phyloP scores from a whole-genome alignment of 2,888 invertebrate species.

The Mythimna ferrago region DNA sequence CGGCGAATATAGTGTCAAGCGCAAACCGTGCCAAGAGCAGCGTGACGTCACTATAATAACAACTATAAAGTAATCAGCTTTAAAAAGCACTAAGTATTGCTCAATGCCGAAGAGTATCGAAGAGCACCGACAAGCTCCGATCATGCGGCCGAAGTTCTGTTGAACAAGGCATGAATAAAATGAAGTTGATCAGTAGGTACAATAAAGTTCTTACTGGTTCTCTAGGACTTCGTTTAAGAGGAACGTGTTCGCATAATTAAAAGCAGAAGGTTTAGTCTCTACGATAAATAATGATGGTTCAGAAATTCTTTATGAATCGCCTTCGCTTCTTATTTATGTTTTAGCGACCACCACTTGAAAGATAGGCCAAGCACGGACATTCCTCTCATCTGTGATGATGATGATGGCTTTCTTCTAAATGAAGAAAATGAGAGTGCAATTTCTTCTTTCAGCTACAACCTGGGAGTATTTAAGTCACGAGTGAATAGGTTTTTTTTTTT shows the following conservation, averaged over 20 bases:
- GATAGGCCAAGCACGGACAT: too few relatives aligned
- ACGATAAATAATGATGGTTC: neutral
- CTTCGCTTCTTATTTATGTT: too few relatives aligned
- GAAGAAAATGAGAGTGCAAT: too few relatives aligned
- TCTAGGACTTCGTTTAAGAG: constrained; percentile 7
- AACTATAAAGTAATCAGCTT: constrained; percentile 2
- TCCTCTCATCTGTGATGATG: too few relatives aligned
- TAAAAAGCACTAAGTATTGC: constrained; percentile 10
- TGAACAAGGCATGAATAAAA: neutral
- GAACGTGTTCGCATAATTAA: neutral
- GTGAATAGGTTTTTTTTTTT: too few relatives aligned
- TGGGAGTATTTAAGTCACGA: too few relatives aligned
- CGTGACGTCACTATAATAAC: constrained; percentile 36
- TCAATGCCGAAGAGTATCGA: constrained; percentile 7
- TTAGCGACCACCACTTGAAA: too few relatives aligned
- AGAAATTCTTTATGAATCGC: neutral
- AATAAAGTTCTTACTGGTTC: neutral
- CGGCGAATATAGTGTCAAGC: constrained; percentile 27
- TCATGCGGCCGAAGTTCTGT: constrained; percentile 9
- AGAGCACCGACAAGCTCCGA: constrained; percentile 3
- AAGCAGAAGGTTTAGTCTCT: neutral
- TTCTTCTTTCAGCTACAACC: too few relatives aligned
- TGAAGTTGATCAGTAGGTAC: neutral
- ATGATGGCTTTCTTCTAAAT: too few relatives aligned
- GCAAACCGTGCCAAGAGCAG: constrained; percentile 17